Conservation (phyloP, 1,140 invertebrate species). For the Oscheius sp. region DNA sequence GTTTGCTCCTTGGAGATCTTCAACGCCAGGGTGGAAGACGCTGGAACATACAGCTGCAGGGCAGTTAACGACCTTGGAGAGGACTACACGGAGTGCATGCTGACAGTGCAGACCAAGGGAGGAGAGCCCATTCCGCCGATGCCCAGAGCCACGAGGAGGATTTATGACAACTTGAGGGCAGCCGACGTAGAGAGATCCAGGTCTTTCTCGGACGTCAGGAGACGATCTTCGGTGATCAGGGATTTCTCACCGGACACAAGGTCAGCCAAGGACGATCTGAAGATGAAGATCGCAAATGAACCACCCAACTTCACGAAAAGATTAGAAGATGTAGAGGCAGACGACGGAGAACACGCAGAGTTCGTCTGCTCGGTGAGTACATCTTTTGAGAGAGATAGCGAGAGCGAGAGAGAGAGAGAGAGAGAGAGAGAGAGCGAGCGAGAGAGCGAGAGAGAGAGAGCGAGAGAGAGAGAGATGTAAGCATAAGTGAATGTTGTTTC, state of each 20-base stretch:
- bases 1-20: constrained; percentile 94
- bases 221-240: neutral
- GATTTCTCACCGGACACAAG: constrained; percentile 14
- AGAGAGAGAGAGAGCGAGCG: too few species aligned
- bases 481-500: constrained; percentile 5
- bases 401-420: too few species aligned
- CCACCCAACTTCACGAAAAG: constrained; percentile 29
- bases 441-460: too few species aligned
- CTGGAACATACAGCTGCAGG: constrained; percentile 88
- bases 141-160: constrained; percentile 28
- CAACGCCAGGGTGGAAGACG: constrained; percentile 86
- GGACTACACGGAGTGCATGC: constrained; percentile 88
- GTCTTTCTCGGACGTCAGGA: constrained; percentile 39
- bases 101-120: constrained; percentile 86
- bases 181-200: constrained; percentile 40
- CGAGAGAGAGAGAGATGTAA: too few species aligned
- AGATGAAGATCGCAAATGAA: constrained; percentile 26
- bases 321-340: constrained; percentile 30
- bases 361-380: constrained; percentile 39
- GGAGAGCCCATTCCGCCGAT: constrained; percentile 36
- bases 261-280: constrained; percentile 26
- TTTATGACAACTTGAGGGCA: constrained; percentile 37
- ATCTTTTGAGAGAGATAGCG: neutral
- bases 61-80: constrained; percentile 86
- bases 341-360: constrained; percentile 33